A percentile compares a stretch with the other conserved stretches of the same genome.
Conservation (phyloP, 2,797 vertebrate genomes). For the Philypnodon macrostomus region DNA sequence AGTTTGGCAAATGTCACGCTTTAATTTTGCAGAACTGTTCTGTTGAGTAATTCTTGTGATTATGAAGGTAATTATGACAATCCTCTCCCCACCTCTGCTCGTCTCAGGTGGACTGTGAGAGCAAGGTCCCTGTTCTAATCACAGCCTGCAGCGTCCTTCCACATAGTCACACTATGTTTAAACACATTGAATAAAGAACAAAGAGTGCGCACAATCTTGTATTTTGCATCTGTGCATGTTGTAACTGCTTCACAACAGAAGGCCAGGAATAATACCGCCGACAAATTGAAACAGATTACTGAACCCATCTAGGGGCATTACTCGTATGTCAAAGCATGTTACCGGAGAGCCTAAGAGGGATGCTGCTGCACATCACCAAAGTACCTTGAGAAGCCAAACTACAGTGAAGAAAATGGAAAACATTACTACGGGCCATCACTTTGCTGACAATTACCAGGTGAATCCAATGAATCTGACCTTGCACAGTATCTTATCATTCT, state of each 20-base stretch:
- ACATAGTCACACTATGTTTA: conserved; percentile 45
- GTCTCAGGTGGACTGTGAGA: conserved; percentile 32
- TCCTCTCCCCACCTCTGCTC: background rate
- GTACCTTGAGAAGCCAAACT: conserved; percentile 28
- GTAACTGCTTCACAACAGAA: conserved; percentile 35
- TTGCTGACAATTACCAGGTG: conserved; percentile 12
- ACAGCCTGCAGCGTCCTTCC: conserved; percentile 36
- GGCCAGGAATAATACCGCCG: conserved; percentile 37
- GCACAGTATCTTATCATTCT: conserved; percentile 2
- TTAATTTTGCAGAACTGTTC: too few species aligned
- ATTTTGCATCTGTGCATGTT: conserved; percentile 53
- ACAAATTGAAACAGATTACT: conserved; percentile 51
- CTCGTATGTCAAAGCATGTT: conserved; percentile 52
- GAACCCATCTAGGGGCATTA: conserved; percentile 40
- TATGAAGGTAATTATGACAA: too few species aligned
- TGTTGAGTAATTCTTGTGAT: too few species aligned
- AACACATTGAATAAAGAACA: conserved; percentile 14
- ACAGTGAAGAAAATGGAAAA: conserved; percentile 18
- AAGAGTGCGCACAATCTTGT: conserved; percentile 23
- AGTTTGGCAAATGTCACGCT: too few species aligned
- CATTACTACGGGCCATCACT: conserved; percentile 1
- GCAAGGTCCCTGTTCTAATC: conserved; percentile 42
- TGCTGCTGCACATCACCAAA: conserved; percentile 20
- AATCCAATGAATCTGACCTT: conserved; percentile 20
- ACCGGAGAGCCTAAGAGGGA: conserved; percentile 27